Conservation (phyloP, 2,888 invertebrate species). For the Hartigia nigra region DNA sequence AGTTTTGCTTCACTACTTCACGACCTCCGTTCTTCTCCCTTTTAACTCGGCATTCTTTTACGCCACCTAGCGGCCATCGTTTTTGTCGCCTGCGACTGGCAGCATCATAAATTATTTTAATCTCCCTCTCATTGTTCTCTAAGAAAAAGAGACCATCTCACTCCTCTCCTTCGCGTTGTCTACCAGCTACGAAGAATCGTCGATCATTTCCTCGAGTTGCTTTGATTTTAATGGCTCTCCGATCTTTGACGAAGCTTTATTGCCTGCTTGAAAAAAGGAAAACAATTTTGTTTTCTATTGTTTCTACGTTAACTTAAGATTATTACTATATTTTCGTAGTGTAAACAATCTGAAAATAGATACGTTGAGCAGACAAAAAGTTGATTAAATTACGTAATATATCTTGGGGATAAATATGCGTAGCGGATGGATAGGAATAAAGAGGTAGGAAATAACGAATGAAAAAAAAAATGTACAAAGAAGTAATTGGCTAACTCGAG, state of each 20-base stretch:
- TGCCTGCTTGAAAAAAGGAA: neutral
- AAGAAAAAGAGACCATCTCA: neutral
- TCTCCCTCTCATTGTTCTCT: constrained; percentile 16
- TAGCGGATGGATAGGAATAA: no score
- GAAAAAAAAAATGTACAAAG: neutral
- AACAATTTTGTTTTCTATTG: neutral
- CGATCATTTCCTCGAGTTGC: neutral
- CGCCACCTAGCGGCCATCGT: neutral
- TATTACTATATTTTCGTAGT: no score
- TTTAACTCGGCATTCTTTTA: neutral
- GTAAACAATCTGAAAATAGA: neutral
- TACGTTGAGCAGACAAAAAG: neutral
- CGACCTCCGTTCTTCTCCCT: neutral
- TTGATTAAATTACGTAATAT: no score
- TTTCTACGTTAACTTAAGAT: no score
- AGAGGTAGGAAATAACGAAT: neutral
- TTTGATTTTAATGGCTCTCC: neutral
- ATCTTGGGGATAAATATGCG: no score
- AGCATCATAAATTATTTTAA: constrained; percentile 20
- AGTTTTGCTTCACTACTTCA: neutral
- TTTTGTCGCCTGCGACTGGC: neutral
- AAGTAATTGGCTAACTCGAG: neutral
- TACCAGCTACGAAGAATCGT: neutral
- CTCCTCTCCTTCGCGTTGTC: neutral
- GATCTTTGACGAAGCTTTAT: neutral